Evolutionary conservation across 2,888 invertebrate species (phyloP).

Genomic region (Epistrophe grossulariae): DNA sequence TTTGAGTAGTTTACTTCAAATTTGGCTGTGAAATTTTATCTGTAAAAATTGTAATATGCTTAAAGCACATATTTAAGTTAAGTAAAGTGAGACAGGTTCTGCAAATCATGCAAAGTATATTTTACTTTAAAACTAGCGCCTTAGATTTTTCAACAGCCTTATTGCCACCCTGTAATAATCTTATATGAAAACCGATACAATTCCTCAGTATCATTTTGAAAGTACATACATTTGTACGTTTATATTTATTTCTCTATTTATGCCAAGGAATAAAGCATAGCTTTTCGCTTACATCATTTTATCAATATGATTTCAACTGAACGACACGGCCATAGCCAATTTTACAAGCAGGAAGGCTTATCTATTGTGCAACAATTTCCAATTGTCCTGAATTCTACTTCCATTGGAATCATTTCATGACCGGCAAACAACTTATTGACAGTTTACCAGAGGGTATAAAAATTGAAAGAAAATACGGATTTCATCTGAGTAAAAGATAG

Average conservation of each 20-base stretch:
- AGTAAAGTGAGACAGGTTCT: too few relatives aligned
- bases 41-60: too few relatives aligned
- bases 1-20: too few relatives aligned
- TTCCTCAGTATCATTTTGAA: neutral
- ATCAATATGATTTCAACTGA: constrained; percentile 42
- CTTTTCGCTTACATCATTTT: constrained; percentile 35
- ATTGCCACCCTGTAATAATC: neutral
- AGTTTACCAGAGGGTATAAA: constrained; percentile 31
- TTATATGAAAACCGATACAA: neutral
- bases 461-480: constrained; percentile 14
- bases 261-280: neutral
- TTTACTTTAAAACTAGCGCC: too few relatives aligned
- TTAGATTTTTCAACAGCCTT: neutral
- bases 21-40: too few relatives aligned
- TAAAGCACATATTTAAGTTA: too few relatives aligned
- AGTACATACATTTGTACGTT: neutral
- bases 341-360: constrained; percentile 31
- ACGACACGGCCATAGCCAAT: constrained; percentile 16
- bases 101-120: too few relatives aligned
- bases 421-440: constrained; percentile 64
- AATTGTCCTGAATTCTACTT: constrained; percentile 58
- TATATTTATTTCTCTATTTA: neutral
- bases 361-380: constrained; percentile 66
- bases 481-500: constrained; percentile 5
- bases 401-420: constrained; percentile 64